Conservation (phyloP, 2,113 vertebrate genomes). For the Romanogobio albipinnatus region DNA sequence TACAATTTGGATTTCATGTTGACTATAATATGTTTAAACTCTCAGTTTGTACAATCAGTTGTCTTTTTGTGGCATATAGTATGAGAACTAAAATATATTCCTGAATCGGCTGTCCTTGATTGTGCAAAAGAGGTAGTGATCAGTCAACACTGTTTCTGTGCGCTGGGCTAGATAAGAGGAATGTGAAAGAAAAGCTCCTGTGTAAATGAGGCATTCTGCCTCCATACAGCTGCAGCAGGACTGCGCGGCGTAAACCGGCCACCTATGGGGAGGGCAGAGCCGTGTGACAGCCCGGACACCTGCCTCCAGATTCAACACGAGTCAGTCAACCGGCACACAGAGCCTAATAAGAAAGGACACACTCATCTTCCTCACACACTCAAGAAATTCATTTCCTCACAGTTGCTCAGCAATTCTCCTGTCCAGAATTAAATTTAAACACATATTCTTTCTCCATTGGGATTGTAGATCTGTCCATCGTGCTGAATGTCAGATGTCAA, state of each 20-base stretch:
- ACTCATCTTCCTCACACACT: slow-evolving; percentile 62
- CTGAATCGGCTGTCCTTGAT: background rate
- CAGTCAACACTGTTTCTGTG: background rate
- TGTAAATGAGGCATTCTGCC: slow-evolving; percentile 16
- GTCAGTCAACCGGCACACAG: slow-evolving; percentile 66
- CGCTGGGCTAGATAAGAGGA: background rate
- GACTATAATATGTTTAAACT: background rate
- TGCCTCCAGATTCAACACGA: slow-evolving; percentile 73
- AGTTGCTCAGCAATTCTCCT: slow-evolving; percentile 45
- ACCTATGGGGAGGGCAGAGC: slow-evolving; percentile 47
- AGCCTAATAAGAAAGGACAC: slow-evolving; percentile 73
- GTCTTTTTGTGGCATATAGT: background rate
- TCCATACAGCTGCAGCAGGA: slow-evolving; percentile 15
- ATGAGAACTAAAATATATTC: background rate
- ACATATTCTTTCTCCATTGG: slow-evolving; percentile 26
- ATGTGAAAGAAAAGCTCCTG: slow-evolving; percentile 4
- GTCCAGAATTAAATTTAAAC: slow-evolving; percentile 47
- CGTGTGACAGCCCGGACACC: slow-evolving; percentile 58
- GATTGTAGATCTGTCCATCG: background rate
- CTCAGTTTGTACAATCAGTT: background rate
- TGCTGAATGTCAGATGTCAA: slow-evolving; percentile 12
- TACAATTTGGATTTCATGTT: background rate
- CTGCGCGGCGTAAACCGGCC: slow-evolving; percentile 11
- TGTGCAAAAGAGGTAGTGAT: slow-evolving; percentile 17
- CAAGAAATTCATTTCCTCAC: slow-evolving; percentile 61